These are phyloP conservation scores for Drosophila parabipectinata DNA, from an alignment of 1,140 invertebrate genomes.

Conservation along the genomic window DNA sequence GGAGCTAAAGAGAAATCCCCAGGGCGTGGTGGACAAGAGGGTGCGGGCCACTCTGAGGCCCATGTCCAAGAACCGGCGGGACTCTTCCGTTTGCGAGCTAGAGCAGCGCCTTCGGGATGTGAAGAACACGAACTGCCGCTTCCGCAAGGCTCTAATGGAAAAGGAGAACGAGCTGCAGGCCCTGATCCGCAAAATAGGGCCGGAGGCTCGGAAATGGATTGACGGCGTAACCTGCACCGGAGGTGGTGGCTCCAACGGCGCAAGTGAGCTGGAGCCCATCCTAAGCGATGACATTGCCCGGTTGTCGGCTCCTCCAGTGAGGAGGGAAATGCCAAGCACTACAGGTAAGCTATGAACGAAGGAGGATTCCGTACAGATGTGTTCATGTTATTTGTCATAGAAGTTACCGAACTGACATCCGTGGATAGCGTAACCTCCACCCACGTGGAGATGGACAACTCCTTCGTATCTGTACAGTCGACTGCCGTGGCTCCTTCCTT, in stretches of 20 bases:
- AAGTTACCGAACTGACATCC: conserved; percentile 83
- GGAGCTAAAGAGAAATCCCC: conserved; percentile 94
- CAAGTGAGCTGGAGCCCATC: conserved; percentile 75
- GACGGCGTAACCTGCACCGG: conserved; percentile 77
- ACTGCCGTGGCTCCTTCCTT: conserved; percentile 72
- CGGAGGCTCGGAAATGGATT: conserved; percentile 82
- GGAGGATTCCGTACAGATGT: conserved; percentile 6
- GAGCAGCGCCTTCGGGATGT: conserved; percentile 92
- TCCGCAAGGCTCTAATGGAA: conserved; percentile 90
- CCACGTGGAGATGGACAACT: conserved; percentile 81
- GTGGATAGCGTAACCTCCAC: conserved; percentile 83
- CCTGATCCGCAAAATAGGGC: conserved; percentile 78
- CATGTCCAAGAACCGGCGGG: conserved; percentile 88
- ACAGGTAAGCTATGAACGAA: conserved; percentile 61
- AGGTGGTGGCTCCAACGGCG: conserved; percentile 35
- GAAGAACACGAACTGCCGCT: conserved; percentile 90
- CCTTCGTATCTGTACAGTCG: conserved; percentile 75
- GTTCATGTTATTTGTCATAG: conserved; percentile 63
- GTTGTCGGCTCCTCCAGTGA: conserved; percentile 75
- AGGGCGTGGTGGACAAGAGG: conserved; percentile 91
- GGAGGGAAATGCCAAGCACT: conserved; percentile 81
- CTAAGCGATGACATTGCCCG: conserved; percentile 66
- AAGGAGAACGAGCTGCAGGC: conserved; percentile 91
- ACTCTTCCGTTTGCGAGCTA: conserved; percentile 89
- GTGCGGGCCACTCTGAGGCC: conserved; percentile 91